Conservation (phyloP, 2,888 invertebrate genomes). For the Shargacucullia verbasci region DNA sequence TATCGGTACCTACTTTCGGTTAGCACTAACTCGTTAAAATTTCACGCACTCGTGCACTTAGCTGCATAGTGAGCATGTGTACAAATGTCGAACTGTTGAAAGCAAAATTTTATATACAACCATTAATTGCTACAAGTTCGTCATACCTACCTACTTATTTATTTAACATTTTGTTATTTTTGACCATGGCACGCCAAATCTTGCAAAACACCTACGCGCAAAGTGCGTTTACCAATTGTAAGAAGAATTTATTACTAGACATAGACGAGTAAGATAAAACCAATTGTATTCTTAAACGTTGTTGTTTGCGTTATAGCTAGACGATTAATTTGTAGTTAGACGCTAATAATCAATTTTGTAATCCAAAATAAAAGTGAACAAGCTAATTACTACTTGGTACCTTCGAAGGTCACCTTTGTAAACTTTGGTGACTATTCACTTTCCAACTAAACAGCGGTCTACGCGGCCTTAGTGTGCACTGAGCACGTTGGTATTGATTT, state of each 20-base stretch:
- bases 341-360: conserved; percentile 3
- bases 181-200: conserved; percentile 16
- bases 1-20: conserved; percentile 50
- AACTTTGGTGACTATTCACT: conserved; percentile 52
- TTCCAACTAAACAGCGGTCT: conserved; percentile 56
- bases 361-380: conserved; percentile 21
- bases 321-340: conserved; percentile 35
- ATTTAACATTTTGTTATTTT: conserved; percentile 20
- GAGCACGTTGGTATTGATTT: conserved; percentile 61
- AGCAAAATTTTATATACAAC: conserved; percentile 9
- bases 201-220: conserved; percentile 31
- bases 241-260: conserved; percentile 8
- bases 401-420: conserved; percentile 42
- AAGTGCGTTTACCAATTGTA: conserved; percentile 20
- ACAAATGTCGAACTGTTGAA: conserved; percentile 11
- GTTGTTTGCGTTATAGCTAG: conserved; percentile 34
- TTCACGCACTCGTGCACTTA: conserved; percentile 72
- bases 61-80: conserved; percentile 66
- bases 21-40: conserved; percentile 71
- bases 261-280: conserved; percentile 26
- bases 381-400: conserved; percentile 25
- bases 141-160: conserved; percentile 9
- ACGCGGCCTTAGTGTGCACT: conserved; percentile 51
- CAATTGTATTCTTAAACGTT: conserved; percentile 29
- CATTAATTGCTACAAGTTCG: conserved; percentile 3